Evolutionary conservation across 2,113 vertebrate genomes (phyloP).

Genomic region (Orycteropus afer): DNA sequence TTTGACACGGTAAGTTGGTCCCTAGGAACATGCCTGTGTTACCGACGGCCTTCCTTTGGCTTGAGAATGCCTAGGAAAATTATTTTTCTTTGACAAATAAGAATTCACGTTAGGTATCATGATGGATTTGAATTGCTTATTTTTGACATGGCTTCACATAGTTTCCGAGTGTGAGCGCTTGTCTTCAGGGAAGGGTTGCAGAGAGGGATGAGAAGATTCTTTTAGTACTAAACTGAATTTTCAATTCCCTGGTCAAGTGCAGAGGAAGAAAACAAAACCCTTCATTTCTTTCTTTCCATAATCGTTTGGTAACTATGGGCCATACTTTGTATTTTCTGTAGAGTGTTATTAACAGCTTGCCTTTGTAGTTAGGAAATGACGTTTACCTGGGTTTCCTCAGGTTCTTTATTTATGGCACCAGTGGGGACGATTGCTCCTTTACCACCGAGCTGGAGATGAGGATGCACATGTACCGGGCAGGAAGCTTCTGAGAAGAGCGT

Average conservation of each 20-base stretch:
- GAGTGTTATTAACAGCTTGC: conserved; percentile 30
- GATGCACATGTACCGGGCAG: not conserved
- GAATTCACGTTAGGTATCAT: conserved; percentile 41
- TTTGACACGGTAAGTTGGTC: conserved; percentile 45
- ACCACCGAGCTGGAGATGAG: not conserved
- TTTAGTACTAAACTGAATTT: not conserved
- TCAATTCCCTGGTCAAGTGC: not conserved
- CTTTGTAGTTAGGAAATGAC: conserved; percentile 26
- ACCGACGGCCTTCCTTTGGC: not conserved
- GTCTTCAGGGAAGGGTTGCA: not conserved
- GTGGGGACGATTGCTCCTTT: conserved; percentile 7
- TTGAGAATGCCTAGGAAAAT: conserved; percentile 30
- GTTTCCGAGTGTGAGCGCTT: not conserved
- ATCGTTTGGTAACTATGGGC: not conserved
- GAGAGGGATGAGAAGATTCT: not conserved
- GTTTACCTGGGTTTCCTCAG: conserved; percentile 22
- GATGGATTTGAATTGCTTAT: conserved; percentile 24
- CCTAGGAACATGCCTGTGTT: not conserved
- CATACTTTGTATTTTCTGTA: conserved; percentile 17
- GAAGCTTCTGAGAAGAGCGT: not conserved
- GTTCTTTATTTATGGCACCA: conserved; percentile 17
- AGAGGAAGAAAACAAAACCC: conserved; percentile 11
- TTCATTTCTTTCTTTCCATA: conserved; percentile 38
- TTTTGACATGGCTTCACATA: not conserved
- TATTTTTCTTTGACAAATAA: conserved; percentile 38